A percentile compares a stretch with the other conserved stretches of the same genome.
These are phyloP conservation scores for Agrypnus murinus DNA, from an alignment of 2,888 invertebrate genomes.

Conservation along the genomic window DNA sequence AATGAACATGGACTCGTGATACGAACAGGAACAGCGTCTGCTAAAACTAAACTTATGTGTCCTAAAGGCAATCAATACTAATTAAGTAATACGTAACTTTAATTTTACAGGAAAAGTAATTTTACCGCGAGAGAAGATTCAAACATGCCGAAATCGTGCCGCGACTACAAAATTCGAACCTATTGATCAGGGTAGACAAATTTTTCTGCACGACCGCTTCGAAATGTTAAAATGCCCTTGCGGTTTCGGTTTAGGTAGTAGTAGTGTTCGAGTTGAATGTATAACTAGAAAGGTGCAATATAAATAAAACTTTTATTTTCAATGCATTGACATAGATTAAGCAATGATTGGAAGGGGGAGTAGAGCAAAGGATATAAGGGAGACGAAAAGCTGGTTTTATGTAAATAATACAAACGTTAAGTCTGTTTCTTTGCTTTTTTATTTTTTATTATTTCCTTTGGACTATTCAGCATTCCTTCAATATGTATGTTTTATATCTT, in stretches of 20 bases:
- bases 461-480: too few relatives aligned
- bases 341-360: not conserved
- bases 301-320: not conserved
- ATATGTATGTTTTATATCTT: too few relatives aligned
- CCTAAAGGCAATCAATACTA: conserved; percentile 28
- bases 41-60: conserved; percentile 25
- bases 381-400: not conserved
- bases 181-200: conserved; percentile 46
- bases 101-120: conserved; percentile 24
- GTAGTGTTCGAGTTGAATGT: conserved; percentile 30
- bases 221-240: conserved; percentile 39
- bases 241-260: conserved; percentile 35
- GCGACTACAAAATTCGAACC: conserved; percentile 29
- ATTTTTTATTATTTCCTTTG: too few relatives aligned
- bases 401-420: too few relatives aligned
- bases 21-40: not conserved
- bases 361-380: not conserved
- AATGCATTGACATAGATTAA: not conserved
- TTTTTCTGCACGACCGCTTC: conserved; percentile 48
- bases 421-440: too few relatives aligned
- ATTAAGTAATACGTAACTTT: conserved; percentile 29
- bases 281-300: conserved; percentile 23
- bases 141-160: conserved; percentile 14
- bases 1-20: conserved; percentile 26
- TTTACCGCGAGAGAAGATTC: conserved; percentile 13